These are phyloP conservation scores for Echiichthys vipera DNA, from an alignment of 2,797 vertebrate genomes.

Conservation along the genomic window DNA sequence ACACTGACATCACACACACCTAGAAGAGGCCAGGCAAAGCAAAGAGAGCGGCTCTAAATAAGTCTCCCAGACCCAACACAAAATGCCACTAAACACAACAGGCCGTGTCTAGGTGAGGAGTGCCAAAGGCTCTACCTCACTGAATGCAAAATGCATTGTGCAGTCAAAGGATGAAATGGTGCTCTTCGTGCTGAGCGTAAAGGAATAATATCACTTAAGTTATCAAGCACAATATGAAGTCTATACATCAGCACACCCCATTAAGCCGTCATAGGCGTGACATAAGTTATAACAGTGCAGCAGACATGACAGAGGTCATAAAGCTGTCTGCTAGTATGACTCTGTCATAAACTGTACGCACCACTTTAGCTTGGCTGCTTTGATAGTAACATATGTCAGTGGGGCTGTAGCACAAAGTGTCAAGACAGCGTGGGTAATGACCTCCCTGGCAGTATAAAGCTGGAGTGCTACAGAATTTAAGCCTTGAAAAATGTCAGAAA, in stretches of 20 bases:
- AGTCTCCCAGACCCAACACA: constrained; percentile 44
- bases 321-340: constrained; percentile 67
- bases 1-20: too few relatives aligned
- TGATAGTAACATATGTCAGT: constrained; percentile 58
- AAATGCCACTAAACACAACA: constrained; percentile 53
- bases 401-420: constrained; percentile 34
- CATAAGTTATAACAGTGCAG: constrained; percentile 63
- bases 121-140: constrained; percentile 34
- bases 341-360: constrained; percentile 58
- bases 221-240: constrained; percentile 59
- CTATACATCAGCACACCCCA: constrained; percentile 56
- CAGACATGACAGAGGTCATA: constrained; percentile 73
- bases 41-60: constrained; percentile 40
- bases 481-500: constrained; percentile 30
- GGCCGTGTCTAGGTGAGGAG: constrained; percentile 34
- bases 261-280: constrained; percentile 63
- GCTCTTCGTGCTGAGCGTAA: constrained; percentile 11
- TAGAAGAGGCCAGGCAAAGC: constrained; percentile 1
- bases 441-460: constrained; percentile 8
- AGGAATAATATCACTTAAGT: constrained; percentile 63
- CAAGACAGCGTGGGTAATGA: constrained; percentile 39
- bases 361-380: constrained; percentile 60
- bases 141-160: constrained; percentile 41
- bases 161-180: constrained; percentile 44
- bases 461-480: constrained; percentile 3